A percentile compares a stretch with the other conserved stretches of the same genome.
These are phyloP conservation scores for Hemibagrus guttatus DNA, from an alignment of 2,797 vertebrate genomes.

Conservation along the genomic window DNA sequence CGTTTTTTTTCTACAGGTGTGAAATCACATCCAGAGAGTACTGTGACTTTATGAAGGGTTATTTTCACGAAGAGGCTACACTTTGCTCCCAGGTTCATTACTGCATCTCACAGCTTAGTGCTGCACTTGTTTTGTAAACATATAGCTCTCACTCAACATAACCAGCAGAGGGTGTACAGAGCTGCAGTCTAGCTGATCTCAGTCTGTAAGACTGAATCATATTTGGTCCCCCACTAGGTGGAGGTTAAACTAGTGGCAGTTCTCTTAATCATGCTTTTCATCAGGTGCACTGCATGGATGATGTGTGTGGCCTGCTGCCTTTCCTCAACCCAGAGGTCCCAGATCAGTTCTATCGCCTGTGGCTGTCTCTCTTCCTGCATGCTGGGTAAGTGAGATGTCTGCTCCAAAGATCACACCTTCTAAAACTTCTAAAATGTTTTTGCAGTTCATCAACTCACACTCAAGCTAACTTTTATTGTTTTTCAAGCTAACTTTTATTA, in stretches of 20 bases:
- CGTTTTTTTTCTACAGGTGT: conserved; percentile 76
- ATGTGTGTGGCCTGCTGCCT: conserved; percentile 93
- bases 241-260: conserved; percentile 2
- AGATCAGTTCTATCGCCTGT: conserved; percentile 97
- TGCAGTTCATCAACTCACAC: not conserved
- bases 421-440: not conserved
- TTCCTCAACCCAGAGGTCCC: conserved; percentile 96
- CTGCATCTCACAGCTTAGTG: not conserved
- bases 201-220: not conserved
- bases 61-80: conserved; percentile 95
- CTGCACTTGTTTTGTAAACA: not conserved
- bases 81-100: conserved; percentile 91
- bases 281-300: conserved; percentile 97
- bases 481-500: not conserved
- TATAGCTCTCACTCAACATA: not conserved
- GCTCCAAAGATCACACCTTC: not conserved
- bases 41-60: conserved; percentile 95
- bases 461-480: not conserved
- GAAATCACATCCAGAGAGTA: conserved; percentile 98
- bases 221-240: conserved; percentile 26
- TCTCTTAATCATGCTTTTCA: conserved; percentile 17
- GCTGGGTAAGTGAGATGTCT: conserved; percentile 82
- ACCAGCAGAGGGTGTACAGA: conserved; percentile 41
- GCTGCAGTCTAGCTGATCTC: not conserved
- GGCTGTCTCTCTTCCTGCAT: conserved; percentile 96